Percentiles rank a stretch among this genome's conserved stretches.
Conservation (phyloP, 1,140 invertebrate genomes). For the Caenorhabditis elegans region DNA sequence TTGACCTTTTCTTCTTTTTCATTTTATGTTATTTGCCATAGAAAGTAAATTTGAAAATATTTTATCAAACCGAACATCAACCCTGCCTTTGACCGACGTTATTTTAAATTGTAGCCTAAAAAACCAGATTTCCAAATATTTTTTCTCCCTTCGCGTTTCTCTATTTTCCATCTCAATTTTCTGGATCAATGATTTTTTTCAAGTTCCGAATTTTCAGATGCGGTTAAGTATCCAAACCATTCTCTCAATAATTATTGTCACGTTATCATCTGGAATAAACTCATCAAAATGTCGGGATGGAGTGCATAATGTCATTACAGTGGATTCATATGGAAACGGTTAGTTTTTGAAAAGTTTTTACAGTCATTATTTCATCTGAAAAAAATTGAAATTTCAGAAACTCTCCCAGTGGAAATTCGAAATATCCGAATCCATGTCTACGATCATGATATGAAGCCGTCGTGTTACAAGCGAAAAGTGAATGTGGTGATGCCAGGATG, state of each 20-base stretch:
- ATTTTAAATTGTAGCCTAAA: too few species aligned
- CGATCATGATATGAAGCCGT: constrained; percentile 30
- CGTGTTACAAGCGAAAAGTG: constrained; percentile 31
- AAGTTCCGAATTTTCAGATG: too few species aligned
- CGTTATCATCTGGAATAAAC: too few species aligned
- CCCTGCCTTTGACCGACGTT: too few species aligned
- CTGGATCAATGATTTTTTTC: too few species aligned
- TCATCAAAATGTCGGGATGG: constrained; percentile 30
- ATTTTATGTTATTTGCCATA: too few species aligned
- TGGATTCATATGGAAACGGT: constrained; percentile 33
- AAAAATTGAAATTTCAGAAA: neutral
- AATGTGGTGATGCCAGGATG: constrained; percentile 42
- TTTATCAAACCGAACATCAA: too few species aligned
- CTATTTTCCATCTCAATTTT: neutral
- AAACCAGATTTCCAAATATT: neutral
- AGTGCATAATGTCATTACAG: constrained; percentile 20
- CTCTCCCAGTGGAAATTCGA: constrained; percentile 17
- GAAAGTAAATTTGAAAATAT: too few species aligned
- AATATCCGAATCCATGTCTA: constrained; percentile 29
- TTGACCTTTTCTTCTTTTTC: too few species aligned
- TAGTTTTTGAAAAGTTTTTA: neutral
- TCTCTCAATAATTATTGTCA: too few species aligned
- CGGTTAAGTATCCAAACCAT: neutral
- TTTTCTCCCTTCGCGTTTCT: neutral
- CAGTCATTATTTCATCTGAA: neutral